Evolutionary conservation across 2,113 vertebrate species (phyloP).

Genomic region (Sturnira hondurensis): DNA sequence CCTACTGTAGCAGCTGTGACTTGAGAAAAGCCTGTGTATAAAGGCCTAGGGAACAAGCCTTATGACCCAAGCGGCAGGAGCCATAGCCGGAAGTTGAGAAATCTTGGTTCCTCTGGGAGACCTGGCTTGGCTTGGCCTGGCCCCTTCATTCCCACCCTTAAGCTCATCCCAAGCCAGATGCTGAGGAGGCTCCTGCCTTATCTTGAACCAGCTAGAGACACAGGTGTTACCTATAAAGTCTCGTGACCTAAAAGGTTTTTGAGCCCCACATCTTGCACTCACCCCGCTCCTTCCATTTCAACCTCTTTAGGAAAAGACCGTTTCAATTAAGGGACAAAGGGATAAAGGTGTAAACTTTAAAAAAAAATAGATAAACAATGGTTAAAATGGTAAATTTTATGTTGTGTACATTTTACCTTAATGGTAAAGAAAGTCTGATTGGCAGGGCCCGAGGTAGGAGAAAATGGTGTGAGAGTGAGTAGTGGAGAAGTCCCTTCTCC

Average conservation of each 20-base stretch:
- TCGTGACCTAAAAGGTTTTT: neutral
- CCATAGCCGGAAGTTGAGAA: neutral
- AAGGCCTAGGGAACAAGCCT: neutral
- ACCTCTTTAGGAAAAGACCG: neutral
- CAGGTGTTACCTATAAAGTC: neutral
- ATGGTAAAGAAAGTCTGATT: neutral
- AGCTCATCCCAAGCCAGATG: neutral
- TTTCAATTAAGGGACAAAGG: slow-evolving; percentile 8
- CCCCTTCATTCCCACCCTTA: neutral
- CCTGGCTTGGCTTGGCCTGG: neutral
- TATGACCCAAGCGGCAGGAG: neutral
- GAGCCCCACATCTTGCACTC: neutral
- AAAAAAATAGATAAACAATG: slow-evolving; percentile 14
- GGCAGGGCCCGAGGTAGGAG: neutral
- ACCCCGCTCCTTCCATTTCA: neutral
- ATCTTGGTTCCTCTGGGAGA: neutral
- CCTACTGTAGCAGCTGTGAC: neutral
- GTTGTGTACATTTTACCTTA: neutral
- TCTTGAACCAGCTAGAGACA: neutral
- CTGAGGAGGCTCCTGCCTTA: neutral
- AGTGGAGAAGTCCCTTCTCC: neutral
- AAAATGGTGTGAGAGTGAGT: neutral
- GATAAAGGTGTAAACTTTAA: neutral
- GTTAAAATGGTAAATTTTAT: slow-evolving; percentile 24
- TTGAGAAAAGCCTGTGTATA: neutral